Evolutionary conservation across 2,113 vertebrate genomes (phyloP), one percentile per base, ranked within the genome.

Genomic region (Petaurus breviceps): DNA sequence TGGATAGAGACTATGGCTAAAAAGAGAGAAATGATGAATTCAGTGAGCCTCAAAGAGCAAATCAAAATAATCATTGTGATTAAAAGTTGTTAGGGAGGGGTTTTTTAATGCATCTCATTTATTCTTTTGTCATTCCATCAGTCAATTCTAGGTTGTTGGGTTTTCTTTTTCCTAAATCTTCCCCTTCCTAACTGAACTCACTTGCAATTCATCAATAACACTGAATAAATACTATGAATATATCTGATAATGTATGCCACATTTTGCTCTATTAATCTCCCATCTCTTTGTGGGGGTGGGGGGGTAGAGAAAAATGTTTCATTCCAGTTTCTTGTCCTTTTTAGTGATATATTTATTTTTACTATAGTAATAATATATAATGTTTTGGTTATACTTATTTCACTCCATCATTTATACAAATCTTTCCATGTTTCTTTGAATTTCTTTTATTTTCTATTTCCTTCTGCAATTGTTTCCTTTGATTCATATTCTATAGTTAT

Each of bases 11-110:
- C 68, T 77, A n/a, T 37, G 22, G 1, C 68, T 84, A 6, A 8
- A 43, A 92, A 84, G 90, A 93, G 43, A 92, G 89, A 93, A 54
- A 23, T 84, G 16, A 96, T 57, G 90, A 91, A 52, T n/a, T 94
- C 91, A 25, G 1, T 84, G 68, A 89, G 6, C 91, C 47, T 93
- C 8, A 26, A 50, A 23, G 77, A 95, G 53, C 68, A 4, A 94
- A n/a, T 0, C 28, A 95, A 92, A 53, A 52, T 3, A 95, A 94
- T 51, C 26, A 94, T 50, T 3, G 92, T 93, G 26, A 94, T 50
- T 19, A 95, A 96, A 95, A 77, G 77, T 0, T 93, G 9, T 89
- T 89, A 46, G 43, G 68, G 16, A 84, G 16, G 16, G 4, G 2
- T 37, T 77, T 77, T 77, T 77, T n/a, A n/a, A 84, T n/a, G 14